Evolutionary conservation across 2,888 invertebrate species (phyloP), one percentile per base, ranked within the genome.

Genomic region (Dolichopus griseipennis): DNA sequence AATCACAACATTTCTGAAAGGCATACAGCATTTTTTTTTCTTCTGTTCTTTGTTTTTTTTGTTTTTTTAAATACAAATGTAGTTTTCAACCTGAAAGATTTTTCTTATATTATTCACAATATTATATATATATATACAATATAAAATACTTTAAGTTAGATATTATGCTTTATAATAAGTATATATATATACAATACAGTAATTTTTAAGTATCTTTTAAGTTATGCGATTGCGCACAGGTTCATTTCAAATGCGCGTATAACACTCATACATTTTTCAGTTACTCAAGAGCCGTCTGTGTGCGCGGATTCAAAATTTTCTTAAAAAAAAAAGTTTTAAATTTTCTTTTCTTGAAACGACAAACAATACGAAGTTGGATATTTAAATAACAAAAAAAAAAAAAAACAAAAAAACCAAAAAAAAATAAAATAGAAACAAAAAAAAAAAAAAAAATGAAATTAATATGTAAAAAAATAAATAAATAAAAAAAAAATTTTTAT

Each of bases 191-290:
- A 37, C 37, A 10, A n/a, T 5, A 27, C 27, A 37, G 37, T 37
- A 37, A 37, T 12, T 37, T n/a, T 37, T 37, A 37, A 37, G 37
- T 37, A 37, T 37, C 52, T 52, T 52, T 41, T 52, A 52, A 52
- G 52, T 52, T 52, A 52, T 52, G 18, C 52, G 52, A 52, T 18
- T 52, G 52, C 52, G 52, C 52, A 52, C 52, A 52, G 52, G 52
- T 52, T 52, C 52, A 52, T 52, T 52, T 52, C 52, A 52, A 52
- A 52, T 52, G 52, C 52, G 52, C 52, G 52, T 52, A 52, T 52
- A 52, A 52, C 52, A 52, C 52, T 52, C 52, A 52, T 52, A 52
- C 52, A 52, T 52, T 52, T 52, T 52, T 52, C 52, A 52, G 52
- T 52, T 52, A 52, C 52, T 52, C 52, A 52, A 52, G 52, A 52